phyloP scores from a whole-genome alignment of 2,113 vertebrate genomes.

The Bubo scandiacus region DNA sequence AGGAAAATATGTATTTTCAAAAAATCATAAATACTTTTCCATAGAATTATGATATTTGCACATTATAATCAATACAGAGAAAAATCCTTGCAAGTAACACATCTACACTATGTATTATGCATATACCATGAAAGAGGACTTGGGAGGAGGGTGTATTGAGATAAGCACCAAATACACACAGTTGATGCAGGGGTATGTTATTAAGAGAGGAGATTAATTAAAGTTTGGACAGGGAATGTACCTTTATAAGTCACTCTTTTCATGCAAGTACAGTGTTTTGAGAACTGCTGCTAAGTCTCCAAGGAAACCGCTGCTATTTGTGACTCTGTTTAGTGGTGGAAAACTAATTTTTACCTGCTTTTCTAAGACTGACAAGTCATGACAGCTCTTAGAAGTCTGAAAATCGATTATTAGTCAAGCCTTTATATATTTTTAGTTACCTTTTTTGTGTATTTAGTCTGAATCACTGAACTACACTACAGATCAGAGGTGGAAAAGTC shows the following conservation, averaged over 20 bases:
- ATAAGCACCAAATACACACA: not conserved
- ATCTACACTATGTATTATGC: not conserved
- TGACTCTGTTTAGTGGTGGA: conserved; percentile 61
- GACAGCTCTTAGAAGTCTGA: conserved; percentile 70
- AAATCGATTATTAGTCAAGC: conserved; percentile 75
- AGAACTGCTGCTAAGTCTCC: conserved; percentile 64
- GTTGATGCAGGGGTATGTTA: not conserved
- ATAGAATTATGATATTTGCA: not conserved
- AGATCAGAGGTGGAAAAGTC: conserved; percentile 57
- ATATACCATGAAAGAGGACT: not conserved
- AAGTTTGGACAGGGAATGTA: conserved; percentile 3
- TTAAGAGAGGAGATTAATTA: not conserved
- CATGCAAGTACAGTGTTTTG: not conserved
- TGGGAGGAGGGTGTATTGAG: not conserved
- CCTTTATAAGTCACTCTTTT: conserved; percentile 15
- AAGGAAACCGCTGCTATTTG: conserved; percentile 78
- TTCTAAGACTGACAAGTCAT: conserved; percentile 72
- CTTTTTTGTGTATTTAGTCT: conserved; percentile 58
- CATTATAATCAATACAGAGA: not conserved
- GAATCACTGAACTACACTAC: conserved; percentile 57
- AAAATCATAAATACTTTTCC: not conserved
- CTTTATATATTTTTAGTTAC: conserved; percentile 72
- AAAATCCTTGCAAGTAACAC: not conserved
- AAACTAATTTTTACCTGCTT: conserved; percentile 78
- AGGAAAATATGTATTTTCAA: not conserved